Evolutionary conservation across 2,888 invertebrate genomes (phyloP).

Genomic region (Drosophila maculinotata): DNA sequence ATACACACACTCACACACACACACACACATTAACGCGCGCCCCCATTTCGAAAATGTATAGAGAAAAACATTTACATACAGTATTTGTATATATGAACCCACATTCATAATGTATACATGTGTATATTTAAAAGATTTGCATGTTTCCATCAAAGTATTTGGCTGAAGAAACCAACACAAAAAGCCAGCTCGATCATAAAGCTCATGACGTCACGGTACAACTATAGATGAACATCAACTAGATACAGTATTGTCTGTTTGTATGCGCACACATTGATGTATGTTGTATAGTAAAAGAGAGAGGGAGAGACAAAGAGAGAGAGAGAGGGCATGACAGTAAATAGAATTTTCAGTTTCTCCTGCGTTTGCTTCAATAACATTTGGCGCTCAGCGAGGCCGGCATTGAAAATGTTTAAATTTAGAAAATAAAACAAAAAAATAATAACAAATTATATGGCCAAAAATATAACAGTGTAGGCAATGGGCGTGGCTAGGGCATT

Average conservation of each 20-base stretch:
- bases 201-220: conserved; percentile 58
- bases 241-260: conserved; percentile 14
- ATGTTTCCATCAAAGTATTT: conserved; percentile 49
- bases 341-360: conserved; percentile 57
- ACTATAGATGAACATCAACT: conserved; percentile 22
- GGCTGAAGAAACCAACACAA: conserved; percentile 51
- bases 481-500: conserved; percentile 33
- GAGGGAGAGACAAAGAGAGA: too few species aligned
- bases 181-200: conserved; percentile 50
- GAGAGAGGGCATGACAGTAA: conserved; percentile 52
- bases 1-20: conserved; percentile 5
- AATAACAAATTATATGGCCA: conserved; percentile 59
- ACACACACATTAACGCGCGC: conserved; percentile 30
- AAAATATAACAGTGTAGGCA: conserved; percentile 47
- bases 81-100: conserved; percentile 3
- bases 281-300: too few species aligned
- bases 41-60: conserved; percentile 43
- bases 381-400: conserved; percentile 67
- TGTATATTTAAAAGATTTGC: conserved; percentile 31
- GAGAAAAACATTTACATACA: conserved; percentile 1
- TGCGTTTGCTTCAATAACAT: conserved; percentile 68
- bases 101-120: background rate
- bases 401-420: conserved; percentile 71
- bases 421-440: conserved; percentile 61
- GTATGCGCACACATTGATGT: conserved; percentile 7